These are phyloP conservation scores for Spilogale gracilis DNA, from an alignment of 2,113 vertebrate species.

Conservation along the genomic window DNA sequence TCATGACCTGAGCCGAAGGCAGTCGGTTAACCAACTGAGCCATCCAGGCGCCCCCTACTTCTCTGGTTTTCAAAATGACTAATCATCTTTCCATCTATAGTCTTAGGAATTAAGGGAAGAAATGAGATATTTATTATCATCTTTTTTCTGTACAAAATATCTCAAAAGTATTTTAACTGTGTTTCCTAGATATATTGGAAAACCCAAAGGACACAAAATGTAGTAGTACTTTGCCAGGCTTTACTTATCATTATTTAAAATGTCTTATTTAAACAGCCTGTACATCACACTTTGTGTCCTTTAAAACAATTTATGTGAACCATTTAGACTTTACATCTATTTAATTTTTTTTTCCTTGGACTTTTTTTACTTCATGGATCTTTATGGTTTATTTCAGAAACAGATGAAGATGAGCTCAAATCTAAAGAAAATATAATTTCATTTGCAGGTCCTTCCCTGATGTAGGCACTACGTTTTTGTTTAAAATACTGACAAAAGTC, in stretches of 20 bases:
- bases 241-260: conserved; percentile 48
- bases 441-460: background rate
- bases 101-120: background rate
- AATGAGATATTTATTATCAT: background rate
- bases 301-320: background rate
- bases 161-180: background rate
- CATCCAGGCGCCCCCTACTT: background rate
- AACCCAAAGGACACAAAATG: background rate
- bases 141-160: background rate
- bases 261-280: background rate
- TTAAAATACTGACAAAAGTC: background rate
- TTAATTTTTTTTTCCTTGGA: background rate
- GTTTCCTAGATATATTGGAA: background rate
- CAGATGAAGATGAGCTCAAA: background rate
- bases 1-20: no score
- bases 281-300: background rate
- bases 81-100: background rate
- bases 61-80: background rate
- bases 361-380: background rate
- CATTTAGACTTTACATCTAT: background rate
- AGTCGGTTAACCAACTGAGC: no score
- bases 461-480: background rate
- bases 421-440: background rate
- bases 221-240: background rate
- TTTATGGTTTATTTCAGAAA: conserved; percentile 4